Base-by-base conservation (phyloP, 2,797 vertebrate species). In the Leucoraja ocellata region DNA sequence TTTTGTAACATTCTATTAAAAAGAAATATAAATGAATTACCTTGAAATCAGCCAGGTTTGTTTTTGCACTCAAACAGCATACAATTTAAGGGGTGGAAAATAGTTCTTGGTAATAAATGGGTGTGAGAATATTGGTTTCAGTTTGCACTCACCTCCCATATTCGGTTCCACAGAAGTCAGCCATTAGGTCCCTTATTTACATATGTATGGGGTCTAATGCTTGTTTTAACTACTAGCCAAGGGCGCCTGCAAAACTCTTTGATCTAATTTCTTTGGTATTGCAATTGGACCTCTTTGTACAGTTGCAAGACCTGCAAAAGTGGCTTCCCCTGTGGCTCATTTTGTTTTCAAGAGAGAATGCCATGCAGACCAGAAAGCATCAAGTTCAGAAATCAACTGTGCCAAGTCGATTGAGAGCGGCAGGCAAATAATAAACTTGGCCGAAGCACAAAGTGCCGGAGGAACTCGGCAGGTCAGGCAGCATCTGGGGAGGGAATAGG, bases 1-100 rank as follows among this genome's bases (percentile, higher is more conserved):
- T 99, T 98, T 95, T 99, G 98, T 88, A 99, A 96, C 98, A 99
- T 99, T 96, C 98, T 99, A 94, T 83, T 58, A 16, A 71, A 93
- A 93, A 88, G 23, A 73, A 61, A 93, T 76, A 84, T 1, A 84
- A n/a, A 63, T 28, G 76, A 39, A 80, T 14, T 65, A 65, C 7
- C 76, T 83, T 78, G 93, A 73, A 58, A 65, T 32, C n/a, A 36
- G 13, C 0, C 28, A 74, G 76, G 76, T 54, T 4, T 54, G 28
- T 3, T 65, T 74, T 28, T 92, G 54, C 65, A 76, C 23, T 54
- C 36, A 73, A 91, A 91, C 18, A 39, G 18, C 18, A 71, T 18
- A 28, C 23, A 61, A 63, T 13, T 68, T 65, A 68, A 36, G 21
- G 32, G 32, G 1, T 8, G 1, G 18, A 71, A 71, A 18, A 21